Conservation (phyloP, 2,888 invertebrate genomes). For the Syrphus vitripennis region DNA sequence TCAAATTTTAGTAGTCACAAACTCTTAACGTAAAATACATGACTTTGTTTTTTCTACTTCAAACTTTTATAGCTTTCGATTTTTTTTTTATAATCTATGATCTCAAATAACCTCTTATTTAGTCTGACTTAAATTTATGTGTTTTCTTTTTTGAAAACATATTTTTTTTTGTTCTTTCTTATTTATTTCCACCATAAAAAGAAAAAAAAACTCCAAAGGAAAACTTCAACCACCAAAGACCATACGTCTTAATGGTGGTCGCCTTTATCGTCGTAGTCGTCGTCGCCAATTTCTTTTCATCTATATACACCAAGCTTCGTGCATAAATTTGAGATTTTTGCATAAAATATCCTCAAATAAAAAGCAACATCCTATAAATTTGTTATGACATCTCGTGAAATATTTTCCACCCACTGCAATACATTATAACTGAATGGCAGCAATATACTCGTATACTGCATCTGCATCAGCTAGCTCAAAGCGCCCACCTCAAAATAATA, state of each 20-base stretch:
- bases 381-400: constrained; percentile 59
- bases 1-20: background rate
- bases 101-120: background rate
- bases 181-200: background rate
- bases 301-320: background rate
- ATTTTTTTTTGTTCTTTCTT: background rate
- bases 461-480: no score
- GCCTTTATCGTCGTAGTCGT: background rate
- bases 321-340: constrained; percentile 4
- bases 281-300: constrained; percentile 9
- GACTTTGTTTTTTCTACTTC: background rate
- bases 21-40: background rate
- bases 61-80: background rate
- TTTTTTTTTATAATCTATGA: background rate
- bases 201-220: background rate
- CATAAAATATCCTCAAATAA: constrained; percentile 17
- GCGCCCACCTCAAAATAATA: constrained; percentile 60
- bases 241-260: background rate
- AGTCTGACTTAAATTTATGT: no score
- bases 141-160: background rate
- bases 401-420: constrained; percentile 47
- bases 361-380: constrained; percentile 27
- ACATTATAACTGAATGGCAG: background rate
- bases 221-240: background rate
- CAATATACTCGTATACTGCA: no score